phyloP scores from a whole-genome alignment of 92 coral and sea anemone species.

The Hydrozoanthus gracilis region DNA sequence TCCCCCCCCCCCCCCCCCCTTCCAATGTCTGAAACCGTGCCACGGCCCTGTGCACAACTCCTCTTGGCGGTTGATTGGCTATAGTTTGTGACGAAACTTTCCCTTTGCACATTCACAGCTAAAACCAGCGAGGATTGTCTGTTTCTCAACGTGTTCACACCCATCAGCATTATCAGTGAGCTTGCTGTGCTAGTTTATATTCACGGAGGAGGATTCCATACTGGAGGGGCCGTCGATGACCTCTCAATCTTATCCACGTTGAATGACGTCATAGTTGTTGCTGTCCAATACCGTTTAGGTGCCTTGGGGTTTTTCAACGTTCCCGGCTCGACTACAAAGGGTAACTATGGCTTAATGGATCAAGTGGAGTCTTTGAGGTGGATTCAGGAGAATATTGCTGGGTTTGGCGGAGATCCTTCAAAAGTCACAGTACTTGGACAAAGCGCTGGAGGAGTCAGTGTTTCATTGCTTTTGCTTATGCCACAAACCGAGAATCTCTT shows the following conservation, averaged over 20 bases:
- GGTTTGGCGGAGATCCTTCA: constrained; percentile 50
- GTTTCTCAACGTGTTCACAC: constrained; percentile 67
- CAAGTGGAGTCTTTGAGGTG: constrained; percentile 63
- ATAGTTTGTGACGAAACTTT: background rate
- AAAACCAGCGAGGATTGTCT: constrained; percentile 74
- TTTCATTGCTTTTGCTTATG: constrained; percentile 34
- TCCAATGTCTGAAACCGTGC: no score
- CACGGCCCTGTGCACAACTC: no score
- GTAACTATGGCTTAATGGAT: constrained; percentile 76
- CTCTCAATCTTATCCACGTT: constrained; percentile 49
- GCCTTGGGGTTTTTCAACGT: constrained; percentile 72
- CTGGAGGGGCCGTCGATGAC: constrained; percentile 34
- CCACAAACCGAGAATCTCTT: constrained; percentile 47
- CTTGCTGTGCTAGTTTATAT: constrained; percentile 75
- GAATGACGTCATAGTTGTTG: constrained; percentile 72
- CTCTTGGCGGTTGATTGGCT: no score
- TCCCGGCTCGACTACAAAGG: constrained; percentile 69
- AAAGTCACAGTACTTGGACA: constrained; percentile 51
- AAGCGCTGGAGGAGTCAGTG: constrained; percentile 44
- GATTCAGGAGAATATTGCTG: constrained; percentile 52
- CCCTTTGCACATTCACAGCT: background rate
- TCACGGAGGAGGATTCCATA: constrained; percentile 70
- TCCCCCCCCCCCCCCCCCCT: no score
- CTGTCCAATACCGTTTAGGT: constrained; percentile 76
- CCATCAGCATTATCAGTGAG: constrained; percentile 41